These are phyloP conservation scores for Silurus aristotelis DNA, from an alignment of 2,797 vertebrate genomes.

Conservation along the genomic window DNA sequence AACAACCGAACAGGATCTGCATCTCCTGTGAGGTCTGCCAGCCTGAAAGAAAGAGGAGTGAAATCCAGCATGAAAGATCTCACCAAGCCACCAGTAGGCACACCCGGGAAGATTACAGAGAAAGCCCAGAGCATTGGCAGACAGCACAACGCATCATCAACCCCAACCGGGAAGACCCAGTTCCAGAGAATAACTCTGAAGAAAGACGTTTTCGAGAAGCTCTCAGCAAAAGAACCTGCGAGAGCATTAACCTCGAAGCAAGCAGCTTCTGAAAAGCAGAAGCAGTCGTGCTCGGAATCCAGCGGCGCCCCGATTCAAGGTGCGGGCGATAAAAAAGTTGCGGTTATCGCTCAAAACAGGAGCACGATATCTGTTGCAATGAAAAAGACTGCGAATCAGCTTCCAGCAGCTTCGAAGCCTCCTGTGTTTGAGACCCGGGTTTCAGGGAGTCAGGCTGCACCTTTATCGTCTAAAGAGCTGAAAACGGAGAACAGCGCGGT, in stretches of 20 bases:
- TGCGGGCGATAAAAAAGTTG: constrained; percentile 48
- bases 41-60: constrained; percentile 47
- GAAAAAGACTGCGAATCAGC: constrained; percentile 51
- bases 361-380: constrained; percentile 26
- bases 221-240: constrained; percentile 61
- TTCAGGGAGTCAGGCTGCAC: constrained; percentile 41
- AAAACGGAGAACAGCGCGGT: constrained; percentile 89
- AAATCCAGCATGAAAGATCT: constrained; percentile 50
- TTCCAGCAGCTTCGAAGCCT: constrained; percentile 38
- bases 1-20: constrained; percentile 45
- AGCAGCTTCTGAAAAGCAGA: constrained; percentile 63
- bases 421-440: constrained; percentile 15
- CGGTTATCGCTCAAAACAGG: constrained; percentile 43
- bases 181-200: constrained; percentile 68
- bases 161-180: constrained; percentile 63
- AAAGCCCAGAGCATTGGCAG: constrained; percentile 32
- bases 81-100: constrained; percentile 4
- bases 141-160: constrained; percentile 51
- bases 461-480: constrained; percentile 60
- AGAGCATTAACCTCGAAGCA: constrained; percentile 61
- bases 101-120: constrained; percentile 27
- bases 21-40: constrained; percentile 56
- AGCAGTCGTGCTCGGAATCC: constrained; percentile 49
- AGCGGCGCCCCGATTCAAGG: constrained; percentile 41
- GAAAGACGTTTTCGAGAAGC: constrained; percentile 66